Conservation (phyloP, 2,113 vertebrate species). For the Pardalotus punctatus region DNA sequence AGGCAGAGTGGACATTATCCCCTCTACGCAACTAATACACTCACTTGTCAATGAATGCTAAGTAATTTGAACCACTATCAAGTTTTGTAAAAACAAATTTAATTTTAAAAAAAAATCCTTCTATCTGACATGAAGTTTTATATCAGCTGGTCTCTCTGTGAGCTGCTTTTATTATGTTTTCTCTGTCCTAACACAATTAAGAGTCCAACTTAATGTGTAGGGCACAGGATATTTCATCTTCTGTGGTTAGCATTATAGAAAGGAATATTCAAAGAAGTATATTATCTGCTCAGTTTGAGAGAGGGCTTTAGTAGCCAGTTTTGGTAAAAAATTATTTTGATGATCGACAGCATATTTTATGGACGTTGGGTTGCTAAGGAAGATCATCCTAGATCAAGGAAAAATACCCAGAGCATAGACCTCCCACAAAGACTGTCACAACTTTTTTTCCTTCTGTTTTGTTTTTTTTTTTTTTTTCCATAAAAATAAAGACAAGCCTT, state of each 20-base stretch:
- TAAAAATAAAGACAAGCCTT: not conserved
- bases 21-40: not conserved
- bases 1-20: not conserved
- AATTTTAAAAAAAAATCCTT: not conserved
- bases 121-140: not conserved
- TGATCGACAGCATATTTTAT: fast-evolving
- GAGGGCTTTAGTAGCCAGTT: not conserved
- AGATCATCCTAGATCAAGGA: not conserved
- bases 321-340: not conserved
- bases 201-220: not conserved
- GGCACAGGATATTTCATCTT: not conserved
- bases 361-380: not conserved
- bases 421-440: not conserved
- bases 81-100: not conserved
- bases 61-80: not conserved
- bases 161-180: not conserved
- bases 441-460: not conserved
- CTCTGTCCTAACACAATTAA: not conserved
- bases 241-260: not conserved
- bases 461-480: not conserved
- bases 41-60: not conserved
- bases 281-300: not conserved
- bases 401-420: not conserved
- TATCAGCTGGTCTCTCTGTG: not conserved
- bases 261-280: not conserved